Evolutionary conservation across 64 coral and sea anemone species (phyloP).

Genomic region (Actinia tenebrosa): DNA sequence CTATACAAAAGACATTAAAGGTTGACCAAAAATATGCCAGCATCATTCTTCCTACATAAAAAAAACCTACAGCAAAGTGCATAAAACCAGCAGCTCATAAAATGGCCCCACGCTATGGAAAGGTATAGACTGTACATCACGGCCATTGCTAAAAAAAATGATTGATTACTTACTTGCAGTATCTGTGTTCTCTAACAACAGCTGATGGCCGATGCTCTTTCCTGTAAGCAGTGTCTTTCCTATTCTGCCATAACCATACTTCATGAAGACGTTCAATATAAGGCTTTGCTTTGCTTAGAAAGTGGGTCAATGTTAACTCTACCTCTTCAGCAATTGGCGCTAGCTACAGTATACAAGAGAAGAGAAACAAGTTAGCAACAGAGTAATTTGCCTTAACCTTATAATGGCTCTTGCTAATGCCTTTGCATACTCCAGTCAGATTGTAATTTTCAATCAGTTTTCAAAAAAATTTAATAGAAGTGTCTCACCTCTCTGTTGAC

Average conservation of each 20-base stretch:
- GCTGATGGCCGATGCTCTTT: conserved; percentile 89
- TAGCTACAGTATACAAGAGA: conserved; percentile 39
- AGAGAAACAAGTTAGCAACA: not conserved
- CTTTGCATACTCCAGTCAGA: not conserved
- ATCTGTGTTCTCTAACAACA: conserved; percentile 89
- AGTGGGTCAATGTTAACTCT: conserved; percentile 90
- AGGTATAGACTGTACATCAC: not conserved
- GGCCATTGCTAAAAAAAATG: not conserved
- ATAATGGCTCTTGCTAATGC: too few species aligned
- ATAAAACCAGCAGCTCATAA: not conserved
- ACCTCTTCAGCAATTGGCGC: conserved; percentile 79
- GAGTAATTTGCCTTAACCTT: too few species aligned
- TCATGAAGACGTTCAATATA: conserved; percentile 97
- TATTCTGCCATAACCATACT: conserved; percentile 98
- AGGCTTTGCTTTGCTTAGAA: conserved; percentile 97
- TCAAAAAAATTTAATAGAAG: not conserved
- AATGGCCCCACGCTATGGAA: not conserved
- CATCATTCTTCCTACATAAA: not conserved
- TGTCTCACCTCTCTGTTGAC: conserved; percentile 85
- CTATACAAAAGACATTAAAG: not conserved
- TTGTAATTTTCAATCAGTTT: not conserved
- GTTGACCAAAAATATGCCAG: not conserved
- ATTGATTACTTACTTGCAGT: conserved; percentile 71
- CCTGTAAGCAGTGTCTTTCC: conserved; percentile 80
- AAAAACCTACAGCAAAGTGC: not conserved